Percentiles rank a stretch among this genome's conserved stretches.
phyloP scores from a whole-genome alignment of 2,113 vertebrate species.

The Cygnus atratus region DNA sequence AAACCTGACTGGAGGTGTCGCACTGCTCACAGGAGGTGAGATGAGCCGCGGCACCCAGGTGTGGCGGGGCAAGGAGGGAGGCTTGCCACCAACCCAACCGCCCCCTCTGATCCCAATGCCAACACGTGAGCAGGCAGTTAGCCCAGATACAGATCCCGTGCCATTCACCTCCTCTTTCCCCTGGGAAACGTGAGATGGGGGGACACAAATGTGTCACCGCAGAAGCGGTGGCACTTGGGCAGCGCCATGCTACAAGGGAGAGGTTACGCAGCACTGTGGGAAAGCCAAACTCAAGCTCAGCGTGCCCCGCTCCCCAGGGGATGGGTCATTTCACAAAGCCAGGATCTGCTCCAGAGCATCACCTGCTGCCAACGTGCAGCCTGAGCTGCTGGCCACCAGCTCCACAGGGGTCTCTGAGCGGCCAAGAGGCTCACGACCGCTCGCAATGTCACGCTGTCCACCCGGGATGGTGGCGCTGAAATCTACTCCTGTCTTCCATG shows the following conservation, averaged over 20 bases:
- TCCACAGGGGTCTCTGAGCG: background rate
- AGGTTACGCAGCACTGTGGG: background rate
- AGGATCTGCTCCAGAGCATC: background rate
- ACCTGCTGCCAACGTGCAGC: background rate
- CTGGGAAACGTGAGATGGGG: background rate
- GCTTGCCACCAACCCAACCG: background rate
- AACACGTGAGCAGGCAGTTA: background rate
- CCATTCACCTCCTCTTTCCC: background rate
- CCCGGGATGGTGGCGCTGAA: slow-evolving; percentile 53
- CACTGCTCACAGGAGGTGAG: background rate
- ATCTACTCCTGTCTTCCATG: slow-evolving; percentile 58
- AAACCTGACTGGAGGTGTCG: background rate
- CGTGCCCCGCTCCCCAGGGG: background rate
- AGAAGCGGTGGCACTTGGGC: background rate
- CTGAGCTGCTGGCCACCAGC: background rate
- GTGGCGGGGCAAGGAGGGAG: background rate
- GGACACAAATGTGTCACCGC: background rate
- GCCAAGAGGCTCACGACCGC: background rate
- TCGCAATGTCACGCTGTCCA: background rate
- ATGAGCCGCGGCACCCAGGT: background rate
- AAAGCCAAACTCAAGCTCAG: background rate
- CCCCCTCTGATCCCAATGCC: background rate
- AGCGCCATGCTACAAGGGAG: background rate
- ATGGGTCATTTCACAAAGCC: background rate
- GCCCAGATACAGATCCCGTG: background rate